phyloP scores from a whole-genome alignment of 2,888 invertebrate species.

The Hydrotaea diabolus region DNA sequence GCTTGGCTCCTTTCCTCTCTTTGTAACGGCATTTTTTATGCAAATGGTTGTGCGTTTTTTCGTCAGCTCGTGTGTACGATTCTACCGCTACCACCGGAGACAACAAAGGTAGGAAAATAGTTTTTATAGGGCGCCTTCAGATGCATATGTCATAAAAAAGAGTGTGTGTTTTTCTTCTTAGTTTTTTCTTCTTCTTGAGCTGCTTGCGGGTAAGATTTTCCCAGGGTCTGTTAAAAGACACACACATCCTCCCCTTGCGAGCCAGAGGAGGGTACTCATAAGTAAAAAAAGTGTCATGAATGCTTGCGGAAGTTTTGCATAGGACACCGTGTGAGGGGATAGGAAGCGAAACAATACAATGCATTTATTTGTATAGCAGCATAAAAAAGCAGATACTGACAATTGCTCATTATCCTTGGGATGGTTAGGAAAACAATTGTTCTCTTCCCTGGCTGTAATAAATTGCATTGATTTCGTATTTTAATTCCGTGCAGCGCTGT shows the following conservation, averaged over 20 bases:
- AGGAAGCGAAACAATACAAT: constrained; percentile 66
- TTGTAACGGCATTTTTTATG: constrained; percentile 81
- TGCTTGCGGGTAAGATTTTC: constrained; percentile 78
- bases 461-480: constrained; percentile 70
- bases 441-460: constrained; percentile 66
- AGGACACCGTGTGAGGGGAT: constrained; percentile 66
- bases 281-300: constrained; percentile 71
- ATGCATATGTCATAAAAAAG: constrained; percentile 70
- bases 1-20: constrained; percentile 53
- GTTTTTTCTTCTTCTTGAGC: constrained; percentile 70
- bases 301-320: constrained; percentile 69
- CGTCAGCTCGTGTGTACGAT: constrained; percentile 21
- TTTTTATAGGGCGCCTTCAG: constrained; percentile 67
- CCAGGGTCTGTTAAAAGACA: constrained; percentile 72
- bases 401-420: constrained; percentile 68
- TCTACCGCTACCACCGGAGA: constrained; percentile 52
- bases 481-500: constrained; percentile 58
- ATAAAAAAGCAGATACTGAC: constrained; percentile 52
- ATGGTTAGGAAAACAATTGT: constrained; percentile 65
- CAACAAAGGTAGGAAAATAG: constrained; percentile 54
- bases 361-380: constrained; percentile 62
- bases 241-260: constrained; percentile 56
- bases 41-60: constrained; percentile 70
- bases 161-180: constrained; percentile 52
- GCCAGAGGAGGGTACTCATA: constrained; percentile 65